These are phyloP conservation scores for Amphibalanus amphitrite DNA, from an alignment of 1,140 invertebrate genomes.

Conservation along the genomic window DNA sequence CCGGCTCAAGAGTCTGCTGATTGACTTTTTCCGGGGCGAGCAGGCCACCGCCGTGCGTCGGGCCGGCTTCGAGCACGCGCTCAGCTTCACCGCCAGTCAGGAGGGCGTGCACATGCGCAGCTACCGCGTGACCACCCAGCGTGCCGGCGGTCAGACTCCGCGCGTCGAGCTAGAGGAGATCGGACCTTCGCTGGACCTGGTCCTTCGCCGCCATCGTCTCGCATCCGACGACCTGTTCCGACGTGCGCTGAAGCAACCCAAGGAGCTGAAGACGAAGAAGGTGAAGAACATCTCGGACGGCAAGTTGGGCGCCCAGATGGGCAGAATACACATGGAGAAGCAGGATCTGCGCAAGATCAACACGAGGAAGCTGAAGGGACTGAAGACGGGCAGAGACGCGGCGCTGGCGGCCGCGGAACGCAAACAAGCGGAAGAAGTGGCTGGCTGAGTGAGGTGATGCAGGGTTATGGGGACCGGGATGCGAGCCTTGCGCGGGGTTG, in stretches of 20 bases:
- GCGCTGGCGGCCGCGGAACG: no score
- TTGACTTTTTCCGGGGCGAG: conserved; percentile 86
- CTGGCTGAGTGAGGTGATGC: no score
- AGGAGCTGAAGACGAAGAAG: conserved; percentile 56
- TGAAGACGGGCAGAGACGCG: conserved; percentile 38
- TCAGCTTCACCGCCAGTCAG: conserved; percentile 68
- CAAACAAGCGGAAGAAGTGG: no score
- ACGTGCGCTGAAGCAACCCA: conserved; percentile 64
- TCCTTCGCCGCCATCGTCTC: conserved; percentile 62
- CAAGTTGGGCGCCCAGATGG: conserved; percentile 70
- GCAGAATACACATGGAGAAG: conserved; percentile 77
- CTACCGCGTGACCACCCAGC: conserved; percentile 47
- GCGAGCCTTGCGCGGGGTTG: no score
- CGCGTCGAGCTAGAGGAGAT: conserved; percentile 85
- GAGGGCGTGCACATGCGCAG: conserved; percentile 66
- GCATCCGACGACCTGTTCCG: conserved; percentile 84
- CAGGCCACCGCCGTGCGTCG: conserved; percentile 58
- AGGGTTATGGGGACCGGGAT: no score
- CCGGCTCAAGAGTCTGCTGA: conserved; percentile 70
- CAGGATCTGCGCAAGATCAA: conserved; percentile 74
- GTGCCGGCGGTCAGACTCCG: conserved; percentile 62
- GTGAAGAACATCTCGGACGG: conserved; percentile 83
- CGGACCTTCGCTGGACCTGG: conserved; percentile 80
- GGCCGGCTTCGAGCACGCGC: conserved; percentile 79
- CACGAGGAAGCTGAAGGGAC: conserved; percentile 83